Evolutionary conservation across 2,113 vertebrate genomes (phyloP).

Genomic region (Eubucco bourcierii): DNA sequence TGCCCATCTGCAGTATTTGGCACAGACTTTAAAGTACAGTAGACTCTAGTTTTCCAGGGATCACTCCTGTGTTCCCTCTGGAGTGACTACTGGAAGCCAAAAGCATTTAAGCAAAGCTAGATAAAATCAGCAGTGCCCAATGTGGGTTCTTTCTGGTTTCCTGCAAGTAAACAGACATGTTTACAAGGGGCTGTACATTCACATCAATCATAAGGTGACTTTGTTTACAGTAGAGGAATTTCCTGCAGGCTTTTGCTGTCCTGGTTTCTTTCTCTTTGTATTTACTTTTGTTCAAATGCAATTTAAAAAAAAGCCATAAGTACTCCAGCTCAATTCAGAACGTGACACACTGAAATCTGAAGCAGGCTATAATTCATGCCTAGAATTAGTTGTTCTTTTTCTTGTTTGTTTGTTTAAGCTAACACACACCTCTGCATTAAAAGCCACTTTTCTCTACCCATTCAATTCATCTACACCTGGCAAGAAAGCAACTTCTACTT

Average conservation of each 20-base stretch:
- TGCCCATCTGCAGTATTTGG: constrained; percentile 26
- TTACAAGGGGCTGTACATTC: constrained; percentile 72
- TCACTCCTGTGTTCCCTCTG: constrained; percentile 36
- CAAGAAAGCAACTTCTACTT: constrained; percentile 21
- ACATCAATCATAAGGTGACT: constrained; percentile 73
- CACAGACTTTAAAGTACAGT: constrained; percentile 9
- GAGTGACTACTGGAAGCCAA: constrained; percentile 70
- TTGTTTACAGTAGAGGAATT: constrained; percentile 71
- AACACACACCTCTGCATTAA: constrained; percentile 42
- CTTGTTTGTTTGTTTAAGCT: constrained; percentile 71
- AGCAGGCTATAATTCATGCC: constrained; percentile 50
- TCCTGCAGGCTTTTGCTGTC: constrained; percentile 69
- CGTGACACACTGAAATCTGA: constrained; percentile 52
- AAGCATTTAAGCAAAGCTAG: constrained; percentile 67
- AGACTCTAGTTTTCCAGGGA: not conserved
- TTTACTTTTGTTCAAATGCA: constrained; percentile 67
- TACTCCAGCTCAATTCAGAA: constrained; percentile 56
- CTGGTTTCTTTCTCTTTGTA: constrained; percentile 71
- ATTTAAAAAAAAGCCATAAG: constrained; percentile 59
- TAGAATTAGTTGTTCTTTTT: constrained; percentile 56
- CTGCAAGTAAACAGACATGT: constrained; percentile 73
- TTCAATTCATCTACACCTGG: constrained; percentile 47
- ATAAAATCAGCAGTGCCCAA: constrained; percentile 68
- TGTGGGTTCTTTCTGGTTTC: constrained; percentile 66
- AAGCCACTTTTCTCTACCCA: constrained; percentile 46